A percentile compares a stretch with the other conserved stretches of the same genome.
These are phyloP conservation scores for Acanthosoma haemorrhoidale DNA, from an alignment of 2,888 invertebrate species.

Conservation along the genomic window DNA sequence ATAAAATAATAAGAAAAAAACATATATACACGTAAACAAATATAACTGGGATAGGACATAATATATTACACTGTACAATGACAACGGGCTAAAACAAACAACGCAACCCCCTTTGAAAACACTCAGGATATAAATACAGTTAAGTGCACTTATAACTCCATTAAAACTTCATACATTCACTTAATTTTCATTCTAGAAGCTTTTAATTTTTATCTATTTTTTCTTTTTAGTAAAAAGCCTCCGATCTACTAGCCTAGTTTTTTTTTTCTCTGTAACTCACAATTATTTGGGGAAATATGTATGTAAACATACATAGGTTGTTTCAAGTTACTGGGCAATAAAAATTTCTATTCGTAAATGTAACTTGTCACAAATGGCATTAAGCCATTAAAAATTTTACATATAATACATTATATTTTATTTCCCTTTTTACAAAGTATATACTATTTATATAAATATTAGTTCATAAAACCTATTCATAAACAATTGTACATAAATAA, in stretches of 20 bases:
- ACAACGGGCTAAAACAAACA: conserved; percentile 13
- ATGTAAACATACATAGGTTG: neutral
- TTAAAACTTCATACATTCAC: neutral
- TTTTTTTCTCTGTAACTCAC: neutral
- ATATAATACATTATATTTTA: conserved; percentile 1
- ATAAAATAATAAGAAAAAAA: neutral
- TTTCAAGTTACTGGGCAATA: neutral
- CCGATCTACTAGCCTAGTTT: neutral
- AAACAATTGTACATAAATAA: neutral
- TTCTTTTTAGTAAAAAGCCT: neutral
- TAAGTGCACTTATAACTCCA: conserved; percentile 25
- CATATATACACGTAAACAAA: neutral
- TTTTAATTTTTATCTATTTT: neutral
- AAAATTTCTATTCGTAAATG: neutral
- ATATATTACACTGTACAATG: conserved; percentile 28
- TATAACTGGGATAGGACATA: conserved; percentile 7
- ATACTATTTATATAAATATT: neutral
- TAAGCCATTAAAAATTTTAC: neutral
- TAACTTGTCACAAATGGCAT: neutral
- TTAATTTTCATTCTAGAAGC: neutral
- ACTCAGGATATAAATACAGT: conserved; percentile 23
- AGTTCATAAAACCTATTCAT: neutral
- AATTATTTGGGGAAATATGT: neutral
- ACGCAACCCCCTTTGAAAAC: conserved; percentile 18
- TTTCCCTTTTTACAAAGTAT: neutral